phyloP scores from a whole-genome alignment of 2,113 vertebrate species.

The Picathartes gymnocephalus region DNA sequence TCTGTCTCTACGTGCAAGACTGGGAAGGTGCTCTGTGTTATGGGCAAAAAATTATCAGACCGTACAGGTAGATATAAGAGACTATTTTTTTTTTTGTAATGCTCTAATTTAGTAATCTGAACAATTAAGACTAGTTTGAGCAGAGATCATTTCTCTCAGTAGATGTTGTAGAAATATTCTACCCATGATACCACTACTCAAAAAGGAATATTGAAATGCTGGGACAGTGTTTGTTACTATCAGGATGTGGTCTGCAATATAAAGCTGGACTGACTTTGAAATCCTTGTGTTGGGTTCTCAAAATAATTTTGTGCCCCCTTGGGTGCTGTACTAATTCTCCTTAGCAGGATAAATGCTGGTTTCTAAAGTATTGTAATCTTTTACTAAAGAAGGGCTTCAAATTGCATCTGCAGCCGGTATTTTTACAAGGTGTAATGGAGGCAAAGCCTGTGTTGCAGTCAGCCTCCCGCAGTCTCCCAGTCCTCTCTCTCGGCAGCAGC shows the following conservation, averaged over 20 bases:
- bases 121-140: background rate
- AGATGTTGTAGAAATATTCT: background rate
- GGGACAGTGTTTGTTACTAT: background rate
- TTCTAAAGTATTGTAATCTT: background rate
- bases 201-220: background rate
- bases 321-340: background rate
- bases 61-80: slow-evolving; percentile 81
- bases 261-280: background rate
- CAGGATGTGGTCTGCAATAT: background rate
- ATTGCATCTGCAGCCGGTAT: background rate
- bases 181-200: background rate
- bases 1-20: slow-evolving; percentile 87
- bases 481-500: background rate
- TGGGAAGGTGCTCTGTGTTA: slow-evolving; percentile 84
- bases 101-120: background rate
- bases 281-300: background rate
- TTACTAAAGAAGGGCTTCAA: background rate
- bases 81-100: background rate
- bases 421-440: background rate
- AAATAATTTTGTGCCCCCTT: background rate
- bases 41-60: slow-evolving; percentile 88
- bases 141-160: background rate
- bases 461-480: accelerated
- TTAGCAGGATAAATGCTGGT: background rate
- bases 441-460: background rate